Base-by-base conservation (phyloP, 2,888 invertebrate genomes). In the Drosophila leonis region DNA sequence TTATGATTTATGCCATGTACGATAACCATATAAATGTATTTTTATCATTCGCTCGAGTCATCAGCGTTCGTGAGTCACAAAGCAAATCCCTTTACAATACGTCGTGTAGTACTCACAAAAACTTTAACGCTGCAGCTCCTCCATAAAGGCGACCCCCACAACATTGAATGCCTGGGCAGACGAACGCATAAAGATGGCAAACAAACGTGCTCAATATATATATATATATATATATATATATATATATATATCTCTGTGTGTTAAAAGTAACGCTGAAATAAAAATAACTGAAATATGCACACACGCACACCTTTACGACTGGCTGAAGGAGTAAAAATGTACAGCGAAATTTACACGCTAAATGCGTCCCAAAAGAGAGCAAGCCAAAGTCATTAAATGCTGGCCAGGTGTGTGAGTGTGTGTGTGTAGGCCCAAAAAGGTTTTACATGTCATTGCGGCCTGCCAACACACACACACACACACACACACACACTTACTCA, bases 361-460 rank as follows among this genome's bases (percentile, higher is more conserved):
- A 85, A 85, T 83, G 82, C 85, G 83, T 88, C 88, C 88, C 88
- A 66, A 71, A 83, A 87, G 88, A 83, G 80, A 75, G 85, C 81
- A 83, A 82, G 83, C 80, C 85, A 85, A 83, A 85, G 85, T 85
- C 85, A 88, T 85, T 88, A 85, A 85, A 88, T 83, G 84, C 80
- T 78, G 86, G 86, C 82, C 81, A 85, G 87, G 76, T 87, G 70
- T 10, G 31, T 55, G 44, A 9, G 41, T 41, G n/a, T 48, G 42
- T 18, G 41, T 35, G 48, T 71, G 69, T 80, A 80, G 87, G 78
- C 80, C 72, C 80, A 88, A 88, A 85, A 88, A 85, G 88, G 85
- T 85, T 85, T 88, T 85, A 88, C 85, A 85, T 88, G 85, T 85
- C 85, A 75, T 84, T 84, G 80, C 84, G 70, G 82, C 75, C 39